These are phyloP conservation scores for Amniataba percoides DNA, from an alignment of 2,797 vertebrate genomes.

Conservation along the genomic window DNA sequence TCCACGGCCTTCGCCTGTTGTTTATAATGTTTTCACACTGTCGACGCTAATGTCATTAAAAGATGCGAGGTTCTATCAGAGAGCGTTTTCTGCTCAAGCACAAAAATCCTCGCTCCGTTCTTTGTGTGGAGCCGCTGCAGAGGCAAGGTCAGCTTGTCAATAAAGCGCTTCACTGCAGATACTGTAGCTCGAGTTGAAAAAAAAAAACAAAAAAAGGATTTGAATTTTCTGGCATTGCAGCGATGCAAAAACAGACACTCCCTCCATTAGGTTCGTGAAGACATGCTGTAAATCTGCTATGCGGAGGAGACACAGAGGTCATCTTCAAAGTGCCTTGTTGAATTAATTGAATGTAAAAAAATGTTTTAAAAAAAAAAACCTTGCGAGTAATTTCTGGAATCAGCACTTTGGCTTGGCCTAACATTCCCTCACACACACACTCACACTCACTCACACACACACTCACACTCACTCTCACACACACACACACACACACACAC, in stretches of 20 bases:
- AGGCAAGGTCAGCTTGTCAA: constrained; percentile 72
- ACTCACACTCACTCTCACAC: too few species aligned
- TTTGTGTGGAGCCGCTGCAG: constrained; percentile 56
- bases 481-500: constrained; percentile 4
- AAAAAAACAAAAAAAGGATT: constrained; percentile 11
- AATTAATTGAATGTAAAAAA: constrained; percentile 80
- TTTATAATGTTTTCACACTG: constrained; percentile 5
- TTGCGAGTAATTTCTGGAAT: constrained; percentile 77
- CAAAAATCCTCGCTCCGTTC: constrained; percentile 36
- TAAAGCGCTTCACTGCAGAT: constrained; percentile 66
- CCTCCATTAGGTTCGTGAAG: constrained; percentile 48
- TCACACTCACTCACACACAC: constrained; percentile 12
- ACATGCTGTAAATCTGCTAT: constrained; percentile 50
- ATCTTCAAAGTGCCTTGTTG: constrained; percentile 71
- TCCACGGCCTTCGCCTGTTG: constrained; percentile 8
- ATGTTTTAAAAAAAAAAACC: constrained; percentile 61
- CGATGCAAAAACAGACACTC: constrained; percentile 49
- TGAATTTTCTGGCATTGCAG: constrained; percentile 52
- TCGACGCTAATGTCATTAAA: constrained; percentile 36
- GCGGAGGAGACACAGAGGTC: constrained; percentile 74
- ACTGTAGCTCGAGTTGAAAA: constrained; percentile 28
- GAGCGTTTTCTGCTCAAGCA: constrained; percentile 30
- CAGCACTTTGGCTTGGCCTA: constrained; percentile 74
- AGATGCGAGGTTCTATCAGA: constrained; percentile 29
- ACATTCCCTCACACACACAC: constrained; percentile 32